Percentiles rank a stretch among this genome's conserved stretches.
Evolutionary conservation across 2,797 vertebrate species (phyloP).

Genomic region (Peromyscus nudipes): DNA sequence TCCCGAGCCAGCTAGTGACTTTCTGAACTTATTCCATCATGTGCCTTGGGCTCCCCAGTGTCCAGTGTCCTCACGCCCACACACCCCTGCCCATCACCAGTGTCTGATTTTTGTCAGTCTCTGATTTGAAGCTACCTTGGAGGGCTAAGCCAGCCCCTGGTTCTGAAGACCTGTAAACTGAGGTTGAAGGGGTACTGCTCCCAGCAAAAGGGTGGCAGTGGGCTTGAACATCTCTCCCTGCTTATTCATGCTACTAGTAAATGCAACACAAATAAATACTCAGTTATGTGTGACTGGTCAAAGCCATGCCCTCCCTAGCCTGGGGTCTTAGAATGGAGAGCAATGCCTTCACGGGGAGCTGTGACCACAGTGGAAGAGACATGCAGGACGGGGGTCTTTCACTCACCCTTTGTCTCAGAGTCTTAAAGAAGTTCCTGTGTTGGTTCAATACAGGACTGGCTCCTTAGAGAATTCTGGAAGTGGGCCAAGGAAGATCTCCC

Average conservation of each 20-base stretch:
- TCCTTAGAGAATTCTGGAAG: slow-evolving; percentile 42
- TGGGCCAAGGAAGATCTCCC: background rate
- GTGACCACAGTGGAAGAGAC: background rate
- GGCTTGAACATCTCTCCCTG: background rate
- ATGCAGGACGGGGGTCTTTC: background rate
- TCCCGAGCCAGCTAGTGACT: background rate
- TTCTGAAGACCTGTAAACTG: background rate
- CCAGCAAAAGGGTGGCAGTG: background rate
- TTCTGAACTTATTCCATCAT: accelerated
- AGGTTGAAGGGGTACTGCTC: background rate
- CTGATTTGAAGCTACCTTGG: background rate
- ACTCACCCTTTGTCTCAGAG: background rate
- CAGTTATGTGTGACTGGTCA: slow-evolving; percentile 47
- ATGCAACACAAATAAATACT: slow-evolving; percentile 49
- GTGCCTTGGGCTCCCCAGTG: background rate
- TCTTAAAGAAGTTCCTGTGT: background rate
- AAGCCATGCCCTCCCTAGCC: background rate
- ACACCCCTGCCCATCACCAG: background rate
- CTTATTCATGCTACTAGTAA: slow-evolving; percentile 50
- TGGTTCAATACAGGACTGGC: background rate
- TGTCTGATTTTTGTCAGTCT: background rate
- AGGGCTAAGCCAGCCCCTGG: background rate
- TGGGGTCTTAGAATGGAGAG: slow-evolving; percentile 22
- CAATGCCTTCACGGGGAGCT: background rate
- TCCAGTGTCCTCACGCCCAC: background rate